Base-by-base conservation (phyloP, 2,888 invertebrate species). In the Sinohyriopsis cumingii region DNA sequence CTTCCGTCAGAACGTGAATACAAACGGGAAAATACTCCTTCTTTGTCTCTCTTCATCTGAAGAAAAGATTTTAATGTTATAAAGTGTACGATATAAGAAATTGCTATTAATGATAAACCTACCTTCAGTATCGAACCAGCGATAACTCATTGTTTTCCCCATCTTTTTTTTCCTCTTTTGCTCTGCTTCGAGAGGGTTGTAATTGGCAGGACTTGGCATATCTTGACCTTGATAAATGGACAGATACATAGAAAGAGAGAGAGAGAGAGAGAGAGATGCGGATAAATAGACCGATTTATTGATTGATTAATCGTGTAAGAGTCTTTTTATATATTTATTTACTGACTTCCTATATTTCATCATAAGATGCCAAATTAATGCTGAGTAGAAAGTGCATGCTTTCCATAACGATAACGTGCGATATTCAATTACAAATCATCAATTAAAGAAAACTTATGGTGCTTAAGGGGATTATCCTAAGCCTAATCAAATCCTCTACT, bases 111-210 rank as follows among this genome's bases (percentile, higher is more conserved):
- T 55, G 28, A 22, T 63, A 55, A 61, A 66, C 76, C 70, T 77
- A 83, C 83, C 83, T n/a, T 80, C 75, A 1, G 63, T 59, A 20
- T 83, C 82, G 65, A 82, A 82, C 79, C 84, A 82, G 56, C 79
- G 69, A 67, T 82, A 85, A 3, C 78, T 73, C 15, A 84, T 59
- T 15, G 82, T 74, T 9, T 71, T 77, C 4, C 77, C 73, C 63
- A 71, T 77, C 61, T 73, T 68, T 5, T 59, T 67, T 57, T 76
- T 66, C 53, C 59, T 59, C 24, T 28, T 55, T 25, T 53, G 69
- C 20, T 63, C 24, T 5, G 59, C 62, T 6, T 61, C 61, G 19
- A 59, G 53, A 19, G 72, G 65, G 24, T 71, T 72, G 63, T 81
- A 79, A 5, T 72, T 68, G 24, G 79, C 71, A 25, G 79, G 79